phyloP scores from a whole-genome alignment of 2,888 invertebrate species.

The Phortica magna region DNA sequence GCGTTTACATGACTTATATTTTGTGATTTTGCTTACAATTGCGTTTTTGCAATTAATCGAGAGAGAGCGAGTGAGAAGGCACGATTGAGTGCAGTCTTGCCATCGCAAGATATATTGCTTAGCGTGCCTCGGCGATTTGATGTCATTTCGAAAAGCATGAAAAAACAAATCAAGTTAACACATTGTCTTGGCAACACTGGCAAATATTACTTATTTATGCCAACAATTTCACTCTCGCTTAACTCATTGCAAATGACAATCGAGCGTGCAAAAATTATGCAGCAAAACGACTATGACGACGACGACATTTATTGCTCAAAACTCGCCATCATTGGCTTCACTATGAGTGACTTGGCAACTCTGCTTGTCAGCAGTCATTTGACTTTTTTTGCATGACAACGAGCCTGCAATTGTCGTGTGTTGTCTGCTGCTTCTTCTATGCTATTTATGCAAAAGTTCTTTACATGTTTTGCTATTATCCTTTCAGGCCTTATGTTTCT shows the following conservation, averaged over 20 bases:
- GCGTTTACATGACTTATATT: no score
- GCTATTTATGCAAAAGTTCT: neutral
- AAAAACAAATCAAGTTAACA: no score
- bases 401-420: neutral
- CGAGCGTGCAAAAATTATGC: constrained; percentile 73
- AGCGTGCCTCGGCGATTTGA: no score
- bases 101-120: no score
- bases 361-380: neutral
- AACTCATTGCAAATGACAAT: constrained; percentile 76
- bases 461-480: neutral
- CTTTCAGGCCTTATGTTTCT: neutral
- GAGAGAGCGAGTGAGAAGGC: no score
- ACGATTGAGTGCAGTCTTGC: no score
- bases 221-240: constrained; percentile 54
- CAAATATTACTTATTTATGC: constrained; percentile 38
- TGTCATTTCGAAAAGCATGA: no score
- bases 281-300: constrained; percentile 30
- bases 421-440: neutral
- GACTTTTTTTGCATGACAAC: constrained; percentile 19
- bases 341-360: neutral
- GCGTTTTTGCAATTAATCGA: no score
- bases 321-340: neutral
- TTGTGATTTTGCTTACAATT: no score
- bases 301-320: neutral
- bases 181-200: constrained; percentile 5